Conservation (phyloP, 2,888 invertebrate genomes). For the Ctenicera cuprea region DNA sequence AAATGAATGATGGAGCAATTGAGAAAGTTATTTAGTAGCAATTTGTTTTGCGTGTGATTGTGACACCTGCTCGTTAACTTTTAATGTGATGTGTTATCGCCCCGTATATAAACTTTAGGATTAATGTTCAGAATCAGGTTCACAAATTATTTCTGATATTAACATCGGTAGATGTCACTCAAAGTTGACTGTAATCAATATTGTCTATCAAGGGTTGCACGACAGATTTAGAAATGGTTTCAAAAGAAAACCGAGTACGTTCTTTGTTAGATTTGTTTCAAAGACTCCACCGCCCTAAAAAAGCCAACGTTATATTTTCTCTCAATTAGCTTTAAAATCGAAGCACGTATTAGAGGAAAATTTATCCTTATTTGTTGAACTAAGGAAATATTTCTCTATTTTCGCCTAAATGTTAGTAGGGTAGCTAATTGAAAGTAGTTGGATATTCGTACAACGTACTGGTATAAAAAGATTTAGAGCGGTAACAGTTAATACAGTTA, state of each 20-base stretch:
- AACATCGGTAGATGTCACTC: conserved; percentile 17
- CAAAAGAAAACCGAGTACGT: no score
- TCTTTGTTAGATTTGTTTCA: neutral
- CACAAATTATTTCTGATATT: conserved; percentile 29
- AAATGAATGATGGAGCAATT: conserved; percentile 18
- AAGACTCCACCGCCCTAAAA: no score
- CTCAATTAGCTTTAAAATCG: neutral
- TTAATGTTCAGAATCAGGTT: conserved; percentile 35
- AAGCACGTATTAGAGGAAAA: conserved; percentile 7
- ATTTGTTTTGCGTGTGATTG: conserved; percentile 28
- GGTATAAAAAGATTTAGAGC: no score
- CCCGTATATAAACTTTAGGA: conserved; percentile 19
- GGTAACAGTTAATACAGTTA: no score
- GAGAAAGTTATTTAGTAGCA: conserved; percentile 17
- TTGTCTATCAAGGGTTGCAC: no score
- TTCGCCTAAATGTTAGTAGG: neutral
- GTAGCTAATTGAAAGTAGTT: neutral
- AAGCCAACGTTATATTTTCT: conserved; percentile 5
- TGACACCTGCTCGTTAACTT: conserved; percentile 18
- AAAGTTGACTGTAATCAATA: conserved; percentile 29
- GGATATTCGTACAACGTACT: no score
- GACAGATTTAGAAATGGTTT: no score
- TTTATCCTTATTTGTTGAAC: conserved; percentile 12
- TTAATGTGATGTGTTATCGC: conserved; percentile 15
- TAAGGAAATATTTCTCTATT: conserved; percentile 1